Base-by-base conservation (phyloP, 2,113 vertebrate genomes). In the Sinosuthora webbiana region DNA sequence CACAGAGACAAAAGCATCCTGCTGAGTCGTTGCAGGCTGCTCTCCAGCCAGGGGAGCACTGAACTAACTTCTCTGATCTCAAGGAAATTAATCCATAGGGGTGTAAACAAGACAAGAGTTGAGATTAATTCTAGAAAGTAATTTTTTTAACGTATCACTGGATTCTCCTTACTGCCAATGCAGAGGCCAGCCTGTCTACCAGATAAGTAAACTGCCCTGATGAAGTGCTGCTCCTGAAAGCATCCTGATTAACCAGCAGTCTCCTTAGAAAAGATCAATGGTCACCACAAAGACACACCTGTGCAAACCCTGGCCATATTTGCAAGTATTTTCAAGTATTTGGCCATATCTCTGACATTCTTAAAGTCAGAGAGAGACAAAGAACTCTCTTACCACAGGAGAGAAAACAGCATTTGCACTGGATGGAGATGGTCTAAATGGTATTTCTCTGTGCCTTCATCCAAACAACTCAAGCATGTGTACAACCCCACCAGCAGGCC, bases 51-150 rank as follows among this genome's bases (percentile, higher is more conserved):
- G 47, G 33, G 41, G 21, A 93, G 30, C 53, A 30, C 27, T 90
- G 15, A 79, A 88, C 33, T 64, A 69, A 90, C 28, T 41, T 27
- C 73, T 94, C 68, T 92, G 80, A 94, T 91, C 90, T 90, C 64
- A 92, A 83, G 60, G 80, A 92, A 90, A 87, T 90, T 64, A 93
- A 89, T 92, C 89, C 68, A 70, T 90, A 94, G 81, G n/a, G 25
- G 59, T 70, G 69, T 83, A 92, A 95, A 83, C 41, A 83, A 78
- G 60, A 64, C 42, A 28, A 37, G 50, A 70, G 17, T 77, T 83
- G 77, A 42, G 50, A 81, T 52, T 80, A 93, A 89, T 83, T 89
- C 41, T 70, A 52, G 21, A 70, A 95, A 92, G 52, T 74, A 13
- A 22, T 52, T 82, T 73, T 81, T 74, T 90, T 30, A 59, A 88